Base-by-base conservation (phyloP, 2,888 invertebrate genomes). In the Conchocele bisecta region DNA sequence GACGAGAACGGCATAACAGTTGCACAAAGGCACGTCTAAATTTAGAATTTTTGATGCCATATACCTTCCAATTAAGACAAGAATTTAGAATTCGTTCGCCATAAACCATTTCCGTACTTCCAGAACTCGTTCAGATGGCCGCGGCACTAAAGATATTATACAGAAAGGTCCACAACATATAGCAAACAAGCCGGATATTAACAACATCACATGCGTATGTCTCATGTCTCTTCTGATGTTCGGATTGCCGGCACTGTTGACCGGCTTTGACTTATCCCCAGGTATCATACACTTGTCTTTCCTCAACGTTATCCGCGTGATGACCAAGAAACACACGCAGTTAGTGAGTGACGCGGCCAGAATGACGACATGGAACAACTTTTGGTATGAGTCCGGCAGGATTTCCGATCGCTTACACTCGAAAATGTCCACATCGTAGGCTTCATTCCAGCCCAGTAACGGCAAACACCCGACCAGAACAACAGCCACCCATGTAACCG, bases 1-100 rank as follows among this genome's bases (percentile, higher is more conserved):
- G n/a, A n/a, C n/a, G n/a, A n/a, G n/a, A n/a, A n/a, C n/a, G n/a
- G n/a, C n/a, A n/a, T n/a, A n/a, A n/a, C n/a, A n/a, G n/a, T n/a
- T n/a, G n/a, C n/a, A n/a, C n/a, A n/a, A n/a, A n/a, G n/a, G n/a
- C n/a, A n/a, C n/a, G n/a, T n/a, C n/a, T n/a, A n/a, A n/a, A n/a
- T n/a, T n/a, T n/a, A n/a, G n/a, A n/a, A n/a, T n/a, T n/a, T n/a
- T n/a, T n/a, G n/a, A n/a, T n/a, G n/a, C 66, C 66, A 22, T 58
- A 66, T 24, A 66, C 66, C 1, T 58, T 0, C 66, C 66, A 66
- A 22, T 66, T 66, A 0, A 66, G 13, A 24, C 66, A 66, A 0
- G 58, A 66, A 20, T 66, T 66, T 5, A 58, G 41, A 2, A 66
- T 35, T n/a, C n/a, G n/a, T n/a, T n/a, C n/a, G n/a, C n/a, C n/a